Evolutionary conservation across 2,113 vertebrate genomes (phyloP).

Genomic region (Phrynosoma platyrhinos): DNA sequence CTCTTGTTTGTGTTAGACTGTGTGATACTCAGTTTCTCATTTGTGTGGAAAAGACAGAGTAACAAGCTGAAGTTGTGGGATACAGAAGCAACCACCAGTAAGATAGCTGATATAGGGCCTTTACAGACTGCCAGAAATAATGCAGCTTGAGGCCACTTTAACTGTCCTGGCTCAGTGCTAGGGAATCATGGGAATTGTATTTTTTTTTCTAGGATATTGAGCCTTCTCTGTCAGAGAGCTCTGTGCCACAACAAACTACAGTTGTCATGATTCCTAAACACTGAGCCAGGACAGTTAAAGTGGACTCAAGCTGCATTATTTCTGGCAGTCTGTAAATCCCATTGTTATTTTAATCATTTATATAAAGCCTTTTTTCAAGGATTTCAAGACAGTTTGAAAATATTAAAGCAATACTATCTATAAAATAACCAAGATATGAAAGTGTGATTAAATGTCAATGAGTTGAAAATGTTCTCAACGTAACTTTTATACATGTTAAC

Average conservation of each 20-base stretch:
- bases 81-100: background rate
- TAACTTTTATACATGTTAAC: background rate
- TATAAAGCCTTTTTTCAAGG: background rate
- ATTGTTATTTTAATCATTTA: background rate
- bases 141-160: too few relatives aligned
- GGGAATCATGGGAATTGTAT: too few relatives aligned
- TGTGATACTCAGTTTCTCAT: background rate
- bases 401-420: background rate
- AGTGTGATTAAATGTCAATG: background rate
- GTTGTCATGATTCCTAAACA: too few relatives aligned
- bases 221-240: too few relatives aligned
- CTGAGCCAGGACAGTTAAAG: too few relatives aligned
- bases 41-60: too few relatives aligned
- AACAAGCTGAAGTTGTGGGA: background rate
- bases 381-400: background rate
- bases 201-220: too few relatives aligned
- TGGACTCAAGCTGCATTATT: too few relatives aligned
- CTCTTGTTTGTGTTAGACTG: background rate
- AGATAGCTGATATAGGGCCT: background rate
- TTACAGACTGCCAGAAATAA: too few relatives aligned
- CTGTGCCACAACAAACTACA: too few relatives aligned
- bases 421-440: background rate
- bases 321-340: too few relatives aligned
- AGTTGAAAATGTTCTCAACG: background rate
- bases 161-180: too few relatives aligned